Evolutionary conservation across 2,113 vertebrate genomes (phyloP).

Genomic region (Phainopepla nitens): DNA sequence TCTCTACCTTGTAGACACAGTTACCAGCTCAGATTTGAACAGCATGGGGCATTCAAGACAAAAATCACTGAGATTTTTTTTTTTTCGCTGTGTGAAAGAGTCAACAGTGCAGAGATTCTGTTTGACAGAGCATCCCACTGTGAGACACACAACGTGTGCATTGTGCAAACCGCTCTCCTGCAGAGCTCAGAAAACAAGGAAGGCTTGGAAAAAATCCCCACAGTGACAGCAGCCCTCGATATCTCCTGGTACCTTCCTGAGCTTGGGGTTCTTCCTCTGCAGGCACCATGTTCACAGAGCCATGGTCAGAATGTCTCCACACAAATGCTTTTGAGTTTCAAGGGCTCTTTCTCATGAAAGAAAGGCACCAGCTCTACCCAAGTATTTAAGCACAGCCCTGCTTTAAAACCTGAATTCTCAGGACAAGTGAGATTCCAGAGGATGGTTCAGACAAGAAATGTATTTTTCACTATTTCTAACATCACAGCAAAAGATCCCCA

Average conservation of each 20-base stretch:
- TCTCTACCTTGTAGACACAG: neutral
- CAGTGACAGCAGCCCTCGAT: neutral
- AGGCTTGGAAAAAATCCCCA: neutral
- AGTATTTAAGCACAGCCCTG: neutral
- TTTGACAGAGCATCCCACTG: slow-evolving; percentile 53
- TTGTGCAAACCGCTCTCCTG: slow-evolving; percentile 41
- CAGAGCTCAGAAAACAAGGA: slow-evolving; percentile 41
- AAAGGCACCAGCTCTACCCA: neutral
- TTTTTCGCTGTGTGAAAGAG: neutral
- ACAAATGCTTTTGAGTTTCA: neutral
- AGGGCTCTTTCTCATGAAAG: neutral
- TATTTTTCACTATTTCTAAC: neutral
- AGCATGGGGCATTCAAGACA: slow-evolving; percentile 2
- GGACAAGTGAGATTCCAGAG: neutral
- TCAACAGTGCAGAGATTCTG: slow-evolving; percentile 37
- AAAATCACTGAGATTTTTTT: neutral
- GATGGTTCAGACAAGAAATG: neutral
- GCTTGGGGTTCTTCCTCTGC: neutral
- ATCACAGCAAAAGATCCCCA: neutral
- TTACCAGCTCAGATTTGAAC: neutral
- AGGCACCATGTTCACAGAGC: neutral
- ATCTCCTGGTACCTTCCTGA: neutral
- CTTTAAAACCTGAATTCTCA: neutral
- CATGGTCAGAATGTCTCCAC: neutral
- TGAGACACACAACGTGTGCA: slow-evolving; percentile 49